Percentiles rank a stretch among this genome's conserved stretches.
Conservation (phyloP, 2,113 vertebrate species). For the Apodemus sylvaticus region DNA sequence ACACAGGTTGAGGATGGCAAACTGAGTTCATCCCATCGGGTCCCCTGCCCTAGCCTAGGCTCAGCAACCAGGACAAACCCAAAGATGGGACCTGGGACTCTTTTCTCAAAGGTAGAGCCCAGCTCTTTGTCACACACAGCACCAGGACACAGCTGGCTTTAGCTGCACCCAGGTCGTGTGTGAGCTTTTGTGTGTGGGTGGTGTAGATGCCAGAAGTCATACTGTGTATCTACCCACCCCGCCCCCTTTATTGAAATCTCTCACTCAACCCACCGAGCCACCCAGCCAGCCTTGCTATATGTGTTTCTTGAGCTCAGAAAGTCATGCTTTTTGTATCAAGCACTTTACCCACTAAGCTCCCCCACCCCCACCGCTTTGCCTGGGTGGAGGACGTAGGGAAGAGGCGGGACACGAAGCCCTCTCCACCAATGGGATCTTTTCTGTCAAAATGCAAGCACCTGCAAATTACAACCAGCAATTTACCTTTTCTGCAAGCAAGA, state of each 20-base stretch:
- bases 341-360: background rate
- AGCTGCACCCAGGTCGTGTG: background rate
- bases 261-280: background rate
- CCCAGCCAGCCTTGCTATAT: background rate
- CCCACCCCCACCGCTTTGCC: background rate
- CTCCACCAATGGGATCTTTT: slow-evolving; percentile 62
- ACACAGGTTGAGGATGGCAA: slow-evolving; percentile 54
- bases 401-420: slow-evolving; percentile 35
- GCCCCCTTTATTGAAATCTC: background rate
- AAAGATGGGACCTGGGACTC: slow-evolving; percentile 54
- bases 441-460: slow-evolving; percentile 78
- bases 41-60: background rate
- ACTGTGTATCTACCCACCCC: background rate
- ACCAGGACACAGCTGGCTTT: background rate
- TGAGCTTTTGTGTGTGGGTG: background rate
- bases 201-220: background rate
- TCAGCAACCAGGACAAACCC: slow-evolving; percentile 34
- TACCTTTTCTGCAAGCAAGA: slow-evolving; percentile 81
- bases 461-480: slow-evolving; percentile 81
- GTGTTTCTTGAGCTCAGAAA: background rate
- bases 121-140: background rate
- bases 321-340: background rate
- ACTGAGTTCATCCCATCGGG: background rate
- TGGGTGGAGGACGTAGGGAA: background rate
- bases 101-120: background rate